Evolutionary conservation across 2,888 invertebrate species (phyloP).

Genomic region (Acleris sparsana): DNA sequence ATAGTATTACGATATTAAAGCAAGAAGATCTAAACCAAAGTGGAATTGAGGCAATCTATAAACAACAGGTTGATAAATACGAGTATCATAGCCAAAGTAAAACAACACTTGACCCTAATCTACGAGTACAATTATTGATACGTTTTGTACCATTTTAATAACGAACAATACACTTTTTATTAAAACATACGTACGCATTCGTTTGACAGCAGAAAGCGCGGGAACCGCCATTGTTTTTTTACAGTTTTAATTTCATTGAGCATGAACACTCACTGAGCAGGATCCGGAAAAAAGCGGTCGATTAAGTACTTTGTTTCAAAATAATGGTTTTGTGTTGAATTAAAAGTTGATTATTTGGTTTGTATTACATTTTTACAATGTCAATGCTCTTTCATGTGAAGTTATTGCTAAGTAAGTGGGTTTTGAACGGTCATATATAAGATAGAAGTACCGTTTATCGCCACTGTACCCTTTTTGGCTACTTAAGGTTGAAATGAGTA

Average conservation of each 20-base stretch:
- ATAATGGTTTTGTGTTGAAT: no score
- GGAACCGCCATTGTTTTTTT: conserved; percentile 30
- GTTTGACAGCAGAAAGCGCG: conserved; percentile 35
- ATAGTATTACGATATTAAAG: no score
- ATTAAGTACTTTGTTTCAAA: not conserved
- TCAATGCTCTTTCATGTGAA: no score
- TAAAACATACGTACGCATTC: conserved; percentile 7
- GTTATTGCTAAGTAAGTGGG: no score
- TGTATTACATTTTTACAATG: no score
- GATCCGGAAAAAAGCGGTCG: conserved; percentile 8
- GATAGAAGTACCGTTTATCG: no score
- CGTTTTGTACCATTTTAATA: conserved; percentile 7
- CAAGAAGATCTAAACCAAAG: no score
- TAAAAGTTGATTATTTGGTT: no score
- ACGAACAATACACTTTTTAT: conserved; percentile 21
- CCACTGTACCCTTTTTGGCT: no score
- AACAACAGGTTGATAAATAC: not conserved
- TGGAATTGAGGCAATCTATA: no score
- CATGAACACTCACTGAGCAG: not conserved
- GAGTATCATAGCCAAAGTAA: conserved; percentile 5
- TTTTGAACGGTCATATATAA: no score
- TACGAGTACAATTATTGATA: conserved; percentile 7
- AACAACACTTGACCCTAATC: conserved; percentile 15
- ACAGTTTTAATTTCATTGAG: conserved; percentile 24
- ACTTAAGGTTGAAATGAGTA: no score